Base-by-base conservation (phyloP, 53 echinoderm and acorn worm species). In the Echinometra lucunter region DNA sequence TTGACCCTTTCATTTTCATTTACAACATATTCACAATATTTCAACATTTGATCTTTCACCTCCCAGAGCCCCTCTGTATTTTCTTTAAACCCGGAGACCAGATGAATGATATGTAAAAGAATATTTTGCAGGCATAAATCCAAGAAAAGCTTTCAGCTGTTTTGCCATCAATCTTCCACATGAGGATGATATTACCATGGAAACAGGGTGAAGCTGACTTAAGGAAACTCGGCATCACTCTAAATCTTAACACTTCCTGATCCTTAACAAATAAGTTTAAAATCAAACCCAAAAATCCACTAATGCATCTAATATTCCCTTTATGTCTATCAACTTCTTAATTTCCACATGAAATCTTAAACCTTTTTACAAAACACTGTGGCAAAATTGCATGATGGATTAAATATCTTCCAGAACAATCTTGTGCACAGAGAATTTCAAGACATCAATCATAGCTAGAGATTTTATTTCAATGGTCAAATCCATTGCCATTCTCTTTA, bases 71-170 rank as follows among this genome's bases (percentile, higher is more conserved):
- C 13, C 35, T 85, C 18, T 85, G 1, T 85, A 13, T 85, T 83
- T 83, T 83, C 21, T 0, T 49, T 85, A 17, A 25, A 18, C 23
- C 9, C 3, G n/a, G n/a, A 49, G 8, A 45, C 13, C 47, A 85
- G 49, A 49, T 85, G 85, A 85, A 49, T 85, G 85, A 85, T 85
- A 49, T 28, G 49, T 45, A 49, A 85, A 85, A 49, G 49, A 85
- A 85, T 28, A 78, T 78, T 18, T 21, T n/a, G 49, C 49, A 85
- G 85, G 85, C 85, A 49, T 47, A 2, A 49, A 49, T 81, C 85
- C 85, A 85, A 85, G 89, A 89, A 89, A 89, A 89, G 30, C 56
- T 89, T n/a, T 37, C 89, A 89, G 34, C 89, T 89, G 89, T 89
- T 89, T 57, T 37, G 34, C 9, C 37, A 89, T 89, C 89, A 89